Evolutionary conservation across 2,113 vertebrate genomes (phyloP).

Genomic region (Pomatostomus ruficeps): DNA sequence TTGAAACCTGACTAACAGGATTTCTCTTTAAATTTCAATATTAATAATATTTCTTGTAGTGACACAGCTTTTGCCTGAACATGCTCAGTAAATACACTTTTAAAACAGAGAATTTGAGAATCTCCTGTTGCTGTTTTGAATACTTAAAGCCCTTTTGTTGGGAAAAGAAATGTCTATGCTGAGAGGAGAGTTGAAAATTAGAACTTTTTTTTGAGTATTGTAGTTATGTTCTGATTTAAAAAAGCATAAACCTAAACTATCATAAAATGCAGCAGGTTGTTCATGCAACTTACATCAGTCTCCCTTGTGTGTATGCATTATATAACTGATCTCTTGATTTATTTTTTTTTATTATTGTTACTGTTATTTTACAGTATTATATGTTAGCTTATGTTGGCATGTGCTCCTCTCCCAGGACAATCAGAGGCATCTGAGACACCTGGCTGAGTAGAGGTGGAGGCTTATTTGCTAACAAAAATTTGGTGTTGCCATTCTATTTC

Average conservation of each 20-base stretch:
- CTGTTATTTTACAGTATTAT: not conserved
- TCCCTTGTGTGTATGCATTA: not conserved
- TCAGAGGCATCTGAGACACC: not conserved
- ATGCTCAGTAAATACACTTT: not conserved
- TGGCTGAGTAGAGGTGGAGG: not conserved
- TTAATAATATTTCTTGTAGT: not conserved
- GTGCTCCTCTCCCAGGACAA: not conserved
- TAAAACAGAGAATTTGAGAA: not conserved
- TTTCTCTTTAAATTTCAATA: not conserved
- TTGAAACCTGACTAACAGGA: not conserved
- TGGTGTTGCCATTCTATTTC: not conserved
- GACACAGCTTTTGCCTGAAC: not conserved
- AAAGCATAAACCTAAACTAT: not conserved
- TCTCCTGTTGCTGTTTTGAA: not conserved
- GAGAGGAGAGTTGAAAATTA: not conserved
- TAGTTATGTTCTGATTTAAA: not conserved
- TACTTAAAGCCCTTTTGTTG: not conserved
- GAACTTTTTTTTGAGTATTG: not conserved
- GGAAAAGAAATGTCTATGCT: not conserved
- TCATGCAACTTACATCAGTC: not conserved
- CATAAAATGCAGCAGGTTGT: not conserved
- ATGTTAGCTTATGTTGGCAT: not conserved
- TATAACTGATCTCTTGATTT: not conserved
- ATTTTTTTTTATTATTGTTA: not conserved
- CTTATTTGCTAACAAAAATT: not conserved